Base-by-base conservation (phyloP, 2,113 vertebrate genomes). In the Clarias gariepinus region DNA sequence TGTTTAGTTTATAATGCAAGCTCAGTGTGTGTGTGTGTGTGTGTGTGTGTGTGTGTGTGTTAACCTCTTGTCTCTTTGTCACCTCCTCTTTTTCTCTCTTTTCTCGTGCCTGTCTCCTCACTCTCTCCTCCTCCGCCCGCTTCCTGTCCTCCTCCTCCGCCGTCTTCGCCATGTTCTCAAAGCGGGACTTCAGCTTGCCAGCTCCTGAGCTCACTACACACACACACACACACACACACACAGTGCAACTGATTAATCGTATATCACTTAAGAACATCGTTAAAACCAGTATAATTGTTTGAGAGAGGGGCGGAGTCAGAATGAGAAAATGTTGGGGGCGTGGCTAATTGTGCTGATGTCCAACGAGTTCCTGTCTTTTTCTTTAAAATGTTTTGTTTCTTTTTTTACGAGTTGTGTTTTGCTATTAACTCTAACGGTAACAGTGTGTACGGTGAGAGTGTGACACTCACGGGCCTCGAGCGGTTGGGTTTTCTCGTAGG, bases 81-180 rank as follows among this genome's bases (percentile, higher is more conserved):
- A 85, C 89, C 36, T 91, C 90, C 79, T 93, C 96, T 33, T 86
- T 89, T 89, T 97, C 96, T 85, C 90, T 91, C 83, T 93, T 90
- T 82, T 96, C 94, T 88, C 85, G 91, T 69, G 95, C 95, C 76
- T 94, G 93, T 82, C 91, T 92, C 87, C 95, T 95, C 0, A 2
- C 82, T 82, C 88, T 90, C 88, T 96, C 95, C 85, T 96, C 95
- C 85, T 97, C 95, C 0, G 91, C 96, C 89, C 68, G 92, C 91
- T 94, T 96, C 79, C 66, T 92, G 90, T 95, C 96, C 85, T 97
- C 95, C 18, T 96, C 95, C 0, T 95, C 95, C 0, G 95, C 94
- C 0, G 92, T 91, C 89, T 93, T 96, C 12, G 96, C 97, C 95
- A 98, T 95, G 91, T 91, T 95, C 84, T 99, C 98, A 89, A 99